phyloP scores from a whole-genome alignment of 2,888 invertebrate species.

The Phaedon cochleariae region DNA sequence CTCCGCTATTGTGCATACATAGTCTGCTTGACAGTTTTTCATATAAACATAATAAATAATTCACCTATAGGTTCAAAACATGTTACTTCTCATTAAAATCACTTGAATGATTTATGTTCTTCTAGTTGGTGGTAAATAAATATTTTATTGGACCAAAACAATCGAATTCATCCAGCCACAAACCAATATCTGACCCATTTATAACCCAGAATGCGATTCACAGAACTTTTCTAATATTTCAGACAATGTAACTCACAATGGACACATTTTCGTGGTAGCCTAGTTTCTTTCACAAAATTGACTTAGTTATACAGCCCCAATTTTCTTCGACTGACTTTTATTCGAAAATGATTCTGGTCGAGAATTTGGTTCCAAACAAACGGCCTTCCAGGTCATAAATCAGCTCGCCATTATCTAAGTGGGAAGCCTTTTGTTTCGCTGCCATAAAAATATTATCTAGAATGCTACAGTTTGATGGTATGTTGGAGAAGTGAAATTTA shows the following conservation, averaged over 20 bases:
- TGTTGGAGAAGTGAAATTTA: conserved; percentile 2
- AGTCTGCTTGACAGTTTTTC: no score
- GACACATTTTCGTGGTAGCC: not conserved
- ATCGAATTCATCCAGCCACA: no score
- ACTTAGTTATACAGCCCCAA: not conserved
- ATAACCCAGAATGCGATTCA: not conserved
- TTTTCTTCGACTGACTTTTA: not conserved
- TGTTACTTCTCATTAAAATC: no score
- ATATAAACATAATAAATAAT: no score
- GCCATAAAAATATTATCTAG: conserved; percentile 42
- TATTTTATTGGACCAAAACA: no score
- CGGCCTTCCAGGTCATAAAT: conserved; percentile 5
- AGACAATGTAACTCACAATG: not conserved
- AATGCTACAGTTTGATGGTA: conserved; percentile 23
- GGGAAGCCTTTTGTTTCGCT: conserved; percentile 28
- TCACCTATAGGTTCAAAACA: no score
- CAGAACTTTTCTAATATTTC: not conserved
- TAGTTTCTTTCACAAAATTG: not conserved
- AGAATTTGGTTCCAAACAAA: not conserved
- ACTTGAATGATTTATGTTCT: no score
- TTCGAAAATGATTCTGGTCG: not conserved
- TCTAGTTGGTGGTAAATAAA: no score
- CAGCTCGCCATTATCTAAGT: not conserved
- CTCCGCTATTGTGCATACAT: no score
- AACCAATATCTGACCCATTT: no score